A percentile compares a stretch with the other conserved stretches of the same genome.
Conservation (phyloP, 2,888 invertebrate species). For the Drosophila prostipennis region DNA sequence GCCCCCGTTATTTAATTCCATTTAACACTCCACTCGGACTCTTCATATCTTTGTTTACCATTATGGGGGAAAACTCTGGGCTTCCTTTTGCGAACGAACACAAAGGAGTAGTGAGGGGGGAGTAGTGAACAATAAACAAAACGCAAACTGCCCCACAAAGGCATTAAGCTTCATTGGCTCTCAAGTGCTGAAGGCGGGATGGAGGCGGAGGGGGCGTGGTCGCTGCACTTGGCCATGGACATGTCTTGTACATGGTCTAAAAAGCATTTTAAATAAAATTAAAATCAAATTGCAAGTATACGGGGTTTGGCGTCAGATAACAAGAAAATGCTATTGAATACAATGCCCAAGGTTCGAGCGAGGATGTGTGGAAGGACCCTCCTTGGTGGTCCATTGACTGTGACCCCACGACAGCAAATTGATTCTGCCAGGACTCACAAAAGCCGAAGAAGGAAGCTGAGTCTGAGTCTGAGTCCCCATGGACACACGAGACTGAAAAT, state of each 20-base stretch:
- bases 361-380: constrained; percentile 11
- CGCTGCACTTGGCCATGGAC: constrained; percentile 13
- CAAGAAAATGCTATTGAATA: constrained; percentile 63
- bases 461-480: not conserved
- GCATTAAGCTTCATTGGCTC: constrained; percentile 64
- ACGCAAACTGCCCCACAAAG: constrained; percentile 44
- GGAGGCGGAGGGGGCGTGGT: not conserved
- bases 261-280: constrained; percentile 78
- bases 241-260: constrained; percentile 56
- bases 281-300: constrained; percentile 68
- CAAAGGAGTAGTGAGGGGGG: constrained; percentile 7
- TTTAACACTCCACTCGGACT: constrained; percentile 41
- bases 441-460: constrained; percentile 25
- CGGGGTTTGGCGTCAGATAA: constrained; percentile 48
- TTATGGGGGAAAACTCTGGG: constrained; percentile 10
- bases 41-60: constrained; percentile 40
- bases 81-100: constrained; percentile 3
- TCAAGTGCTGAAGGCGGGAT: constrained; percentile 19
- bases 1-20: constrained; percentile 26
- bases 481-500: constrained; percentile 23
- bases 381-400: constrained; percentile 41
- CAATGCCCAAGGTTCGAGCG: constrained; percentile 42
- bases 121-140: constrained; percentile 36
- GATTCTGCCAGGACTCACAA: constrained; percentile 63
- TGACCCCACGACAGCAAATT: constrained; percentile 57